These are phyloP conservation scores for Lasioglossum leucozonium DNA, from an alignment of 2,888 invertebrate species.

Conservation along the genomic window DNA sequence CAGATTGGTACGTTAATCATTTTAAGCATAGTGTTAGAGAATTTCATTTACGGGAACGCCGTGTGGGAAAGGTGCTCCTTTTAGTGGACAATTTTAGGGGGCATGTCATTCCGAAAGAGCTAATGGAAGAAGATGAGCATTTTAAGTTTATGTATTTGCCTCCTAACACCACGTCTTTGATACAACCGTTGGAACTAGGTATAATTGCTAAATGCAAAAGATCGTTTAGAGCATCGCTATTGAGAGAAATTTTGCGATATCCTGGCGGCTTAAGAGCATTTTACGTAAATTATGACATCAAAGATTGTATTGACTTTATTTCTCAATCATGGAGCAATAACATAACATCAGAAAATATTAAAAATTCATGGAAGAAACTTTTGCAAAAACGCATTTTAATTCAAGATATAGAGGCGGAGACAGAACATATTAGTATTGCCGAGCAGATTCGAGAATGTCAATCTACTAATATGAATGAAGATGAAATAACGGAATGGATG, in stretches of 20 bases:
- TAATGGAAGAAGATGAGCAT: not conserved
- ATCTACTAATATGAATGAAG: not conserved
- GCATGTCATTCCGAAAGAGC: not conserved
- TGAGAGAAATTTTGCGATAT: not conserved
- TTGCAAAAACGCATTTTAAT: not conserved
- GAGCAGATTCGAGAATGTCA: constrained; percentile 3
- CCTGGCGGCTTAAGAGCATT: not conserved
- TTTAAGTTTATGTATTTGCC: not conserved
- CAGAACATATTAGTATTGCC: constrained; percentile 6
- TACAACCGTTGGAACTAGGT: not conserved
- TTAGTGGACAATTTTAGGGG: not conserved
- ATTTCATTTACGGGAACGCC: not conserved
- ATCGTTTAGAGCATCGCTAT: not conserved
- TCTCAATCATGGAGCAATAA: constrained; percentile 6
- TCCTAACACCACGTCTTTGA: not conserved
- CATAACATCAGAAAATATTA: not conserved
- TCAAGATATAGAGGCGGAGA: not conserved
- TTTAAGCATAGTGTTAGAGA: not conserved
- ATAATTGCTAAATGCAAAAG: constrained; percentile 6
- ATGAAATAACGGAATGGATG: not conserved
- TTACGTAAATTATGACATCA: not conserved
- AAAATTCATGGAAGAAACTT: constrained; percentile 2
- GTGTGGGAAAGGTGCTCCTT: not conserved
- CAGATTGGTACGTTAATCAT: not conserved
- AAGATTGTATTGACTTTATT: not conserved